Evolutionary conservation across 1,140 invertebrate genomes (phyloP), one percentile per base, ranked within the genome.

Genomic region (Drosophila sp.): DNA sequence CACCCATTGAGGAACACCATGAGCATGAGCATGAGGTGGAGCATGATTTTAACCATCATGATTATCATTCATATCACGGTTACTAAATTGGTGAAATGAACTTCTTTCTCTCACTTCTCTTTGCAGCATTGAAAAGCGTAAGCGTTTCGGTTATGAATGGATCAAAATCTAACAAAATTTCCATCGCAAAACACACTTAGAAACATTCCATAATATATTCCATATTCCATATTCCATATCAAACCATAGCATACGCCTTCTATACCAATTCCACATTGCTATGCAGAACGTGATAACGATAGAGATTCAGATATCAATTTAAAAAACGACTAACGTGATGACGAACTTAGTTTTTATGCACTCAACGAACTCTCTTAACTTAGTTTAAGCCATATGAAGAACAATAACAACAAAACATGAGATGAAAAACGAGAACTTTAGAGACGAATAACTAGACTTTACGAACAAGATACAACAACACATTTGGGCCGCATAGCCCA

Each of bases 31-130:
- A 90, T 70, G 84, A 90, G 86, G 83, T 89, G 84, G 70, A 89
- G 84, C 83, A 89, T 87, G 78, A 89, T 66, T 87, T 82, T 82
- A 75, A 77, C 72, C 72, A 72, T 89, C 84, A 89, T 87, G 89
- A 83, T 70, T 77, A 78, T 83, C 69, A 89, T 78, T 89, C 72
- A 73, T 77, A 80, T 76, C 71, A 89, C 56, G 83, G 83, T 82
- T 89, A 89, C 83, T 89, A 89, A 89, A 80, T 64, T 80, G 83
- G 79, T 89, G 79, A 83, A 82, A 73, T 76, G 82, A 69, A 65
- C 75, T 78, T 81, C 71, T 84, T 57, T 83, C 69, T 77, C 77
- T 77, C 71, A 73, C 83, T 78, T 82, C 71, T 86, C 81, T 87
- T 87, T 89, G 41, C 82, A 87, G 82, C 82, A 87, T 89, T 87